These are phyloP conservation scores for Drosophila koepferae DNA, from an alignment of 2,888 invertebrate species.

Conservation along the genomic window DNA sequence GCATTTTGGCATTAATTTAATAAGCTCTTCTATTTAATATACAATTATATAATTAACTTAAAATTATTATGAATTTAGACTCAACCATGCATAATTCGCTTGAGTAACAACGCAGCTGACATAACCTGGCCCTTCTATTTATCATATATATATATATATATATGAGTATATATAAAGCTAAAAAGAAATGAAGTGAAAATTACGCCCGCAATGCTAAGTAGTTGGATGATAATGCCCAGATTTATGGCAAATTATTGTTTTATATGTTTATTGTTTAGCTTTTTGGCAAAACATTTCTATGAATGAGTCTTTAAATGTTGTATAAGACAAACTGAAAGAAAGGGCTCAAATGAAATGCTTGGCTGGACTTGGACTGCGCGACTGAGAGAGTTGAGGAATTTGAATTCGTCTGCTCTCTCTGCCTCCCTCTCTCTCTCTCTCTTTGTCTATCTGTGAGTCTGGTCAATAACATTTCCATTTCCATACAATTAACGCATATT, in stretches of 20 bases:
- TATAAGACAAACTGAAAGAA: constrained; percentile 57
- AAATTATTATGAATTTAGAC: neutral
- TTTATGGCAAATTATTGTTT: constrained; percentile 58
- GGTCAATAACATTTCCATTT: constrained; percentile 74
- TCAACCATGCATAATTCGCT: constrained; percentile 3
- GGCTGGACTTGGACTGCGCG: constrained; percentile 8
- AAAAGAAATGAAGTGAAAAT: constrained; percentile 50
- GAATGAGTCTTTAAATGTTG: constrained; percentile 35
- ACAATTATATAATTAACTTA: neutral
- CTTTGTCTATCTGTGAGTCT: neutral
- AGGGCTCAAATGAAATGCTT: constrained; percentile 69
- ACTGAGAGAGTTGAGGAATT: neutral
- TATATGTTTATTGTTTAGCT: constrained; percentile 30
- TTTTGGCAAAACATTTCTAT: constrained; percentile 30
- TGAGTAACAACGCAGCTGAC: constrained; percentile 36
- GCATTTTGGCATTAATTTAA: neutral
- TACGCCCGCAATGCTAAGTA: constrained; percentile 59
- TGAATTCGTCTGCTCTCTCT: neutral
- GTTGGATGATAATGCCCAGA: constrained; percentile 51
- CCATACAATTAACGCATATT: constrained; percentile 75
- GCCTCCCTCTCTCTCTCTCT: neutral
- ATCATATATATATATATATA: constrained; percentile 12
- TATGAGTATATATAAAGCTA: neutral
- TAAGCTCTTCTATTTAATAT: neutral
- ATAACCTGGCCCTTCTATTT: constrained; percentile 25